Base-by-base conservation (phyloP, 1,140 invertebrate species). In the Bactericera cockerelli region DNA sequence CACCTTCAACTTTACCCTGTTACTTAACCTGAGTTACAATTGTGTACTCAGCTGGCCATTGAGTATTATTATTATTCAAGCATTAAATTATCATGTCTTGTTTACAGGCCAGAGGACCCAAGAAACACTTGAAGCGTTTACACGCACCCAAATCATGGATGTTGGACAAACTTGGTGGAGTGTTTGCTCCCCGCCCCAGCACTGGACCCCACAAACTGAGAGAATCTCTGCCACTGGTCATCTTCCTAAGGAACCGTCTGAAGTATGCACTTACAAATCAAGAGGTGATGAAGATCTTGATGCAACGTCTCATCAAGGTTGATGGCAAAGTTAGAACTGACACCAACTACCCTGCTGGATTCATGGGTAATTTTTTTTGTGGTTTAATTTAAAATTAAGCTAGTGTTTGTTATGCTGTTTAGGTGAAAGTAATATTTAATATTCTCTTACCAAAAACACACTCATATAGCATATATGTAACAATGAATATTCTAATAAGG, bases 91-190 rank as follows among this genome's bases (percentile, higher is more conserved):
- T n/a, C n/a, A n/a, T n/a, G n/a, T n/a, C n/a, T n/a, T 63, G 57
- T 64, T 76, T 77, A 16, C 68, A 91, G 93, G 92, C 89, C 73
- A 89, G 96, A 74, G 97, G 97, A 73, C 94, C 92, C 2, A 98
- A 97, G 74, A 98, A 98, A 78, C 94, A 98, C 80, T 83, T 99
- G 78, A 99, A 99, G 84, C 92, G 97, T 78, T 80, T 99, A 68
- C 86, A 90, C 71, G 97, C 97, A 8, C 97, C 97, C 0, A 98
- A 98, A 75, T 88, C 95, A 88, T 98, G 95, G 95, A 98, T 99
- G 93, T 84, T 99, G 79, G 95, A 98, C 78, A 99, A 99, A 77
- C 77, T 99, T 65, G 93, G 93, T 58, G 97, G 97, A 72, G 92
- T 95, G 42, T 99, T 95, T 72, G 89, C 96, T 63, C 94, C 95